phyloP scores from a whole-genome alignment of 2,113 vertebrate species.

The Malurus alboscapulatus region DNA sequence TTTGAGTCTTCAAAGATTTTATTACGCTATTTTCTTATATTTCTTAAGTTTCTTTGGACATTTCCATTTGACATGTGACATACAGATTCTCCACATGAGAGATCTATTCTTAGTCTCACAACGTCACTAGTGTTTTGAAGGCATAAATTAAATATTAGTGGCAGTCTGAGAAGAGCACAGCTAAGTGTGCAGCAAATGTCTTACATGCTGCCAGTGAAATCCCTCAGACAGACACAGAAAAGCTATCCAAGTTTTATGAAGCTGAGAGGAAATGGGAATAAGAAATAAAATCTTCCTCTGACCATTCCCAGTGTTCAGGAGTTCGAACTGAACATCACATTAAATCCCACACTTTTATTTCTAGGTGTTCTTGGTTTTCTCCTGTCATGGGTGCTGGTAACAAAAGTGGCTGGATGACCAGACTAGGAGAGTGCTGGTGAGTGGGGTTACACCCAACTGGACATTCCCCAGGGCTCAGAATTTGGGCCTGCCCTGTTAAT shows the following conservation, averaged over 20 bases:
- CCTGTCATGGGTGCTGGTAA: background rate
- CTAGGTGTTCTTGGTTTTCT: background rate
- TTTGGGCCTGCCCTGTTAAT: fast-evolving
- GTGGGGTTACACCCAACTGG: background rate
- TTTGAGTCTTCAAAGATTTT: background rate
- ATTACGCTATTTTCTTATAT: background rate
- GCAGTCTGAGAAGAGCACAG: background rate
- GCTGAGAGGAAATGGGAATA: background rate
- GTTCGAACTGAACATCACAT: background rate
- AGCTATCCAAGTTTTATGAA: background rate
- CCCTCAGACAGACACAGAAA: background rate
- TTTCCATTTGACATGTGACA: background rate
- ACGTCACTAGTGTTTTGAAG: background rate
- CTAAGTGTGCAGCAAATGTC: background rate
- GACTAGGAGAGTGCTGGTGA: too few relatives aligned
- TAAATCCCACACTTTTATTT: background rate
- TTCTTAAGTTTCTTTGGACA: background rate
- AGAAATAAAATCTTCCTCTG: background rate
- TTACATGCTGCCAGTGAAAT: background rate
- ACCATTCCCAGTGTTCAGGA: background rate
- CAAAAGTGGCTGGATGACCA: background rate
- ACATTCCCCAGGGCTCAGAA: background rate
- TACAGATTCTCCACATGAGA: background rate
- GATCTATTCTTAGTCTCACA: background rate
- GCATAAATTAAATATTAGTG: background rate